These are phyloP conservation scores for Notospermus geniculatus DNA, from an alignment of 1,140 invertebrate species.

Conservation along the genomic window DNA sequence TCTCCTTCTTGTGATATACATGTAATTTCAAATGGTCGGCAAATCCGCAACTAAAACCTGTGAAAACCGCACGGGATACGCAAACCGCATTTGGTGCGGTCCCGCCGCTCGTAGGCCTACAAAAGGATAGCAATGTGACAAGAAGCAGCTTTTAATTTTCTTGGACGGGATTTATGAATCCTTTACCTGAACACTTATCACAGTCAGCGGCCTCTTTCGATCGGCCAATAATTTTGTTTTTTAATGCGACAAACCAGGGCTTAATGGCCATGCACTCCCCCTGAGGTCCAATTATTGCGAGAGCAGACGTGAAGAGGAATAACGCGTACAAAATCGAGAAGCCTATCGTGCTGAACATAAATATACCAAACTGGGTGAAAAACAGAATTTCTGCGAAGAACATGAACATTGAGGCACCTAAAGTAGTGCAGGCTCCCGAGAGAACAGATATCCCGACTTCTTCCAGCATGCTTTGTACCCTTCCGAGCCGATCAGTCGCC, in stretches of 20 bases:
- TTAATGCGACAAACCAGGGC: not conserved
- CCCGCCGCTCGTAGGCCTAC: too few species aligned
- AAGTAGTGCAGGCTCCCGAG: constrained; percentile 4
- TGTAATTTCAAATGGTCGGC: too few species aligned
- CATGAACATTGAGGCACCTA: constrained; percentile 7
- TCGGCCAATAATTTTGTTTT: not conserved
- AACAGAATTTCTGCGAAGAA: constrained; percentile 9
- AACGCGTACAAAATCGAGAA: constrained; percentile 3
- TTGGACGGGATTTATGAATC: not conserved
- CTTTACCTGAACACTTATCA: not conserved
- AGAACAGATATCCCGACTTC: constrained; percentile 16
- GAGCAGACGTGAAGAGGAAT: not conserved
- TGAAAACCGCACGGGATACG: too few species aligned
- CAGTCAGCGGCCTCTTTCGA: not conserved
- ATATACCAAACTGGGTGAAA: constrained; percentile 8
- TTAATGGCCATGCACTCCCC: not conserved
- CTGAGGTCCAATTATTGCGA: constrained; percentile 15
- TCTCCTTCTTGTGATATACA: too few species aligned
- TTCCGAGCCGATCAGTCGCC: constrained; percentile 11
- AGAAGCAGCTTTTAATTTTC: too few species aligned
- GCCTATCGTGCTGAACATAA: constrained; percentile 1
- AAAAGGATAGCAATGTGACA: too few species aligned
- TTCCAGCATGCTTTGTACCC: constrained; percentile 16
- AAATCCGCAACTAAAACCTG: too few species aligned
- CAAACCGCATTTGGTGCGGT: too few species aligned